A percentile compares a stretch with the other conserved stretches of the same genome.
Conservation (phyloP, 2,888 invertebrate species). For the Gortyna flavago region DNA sequence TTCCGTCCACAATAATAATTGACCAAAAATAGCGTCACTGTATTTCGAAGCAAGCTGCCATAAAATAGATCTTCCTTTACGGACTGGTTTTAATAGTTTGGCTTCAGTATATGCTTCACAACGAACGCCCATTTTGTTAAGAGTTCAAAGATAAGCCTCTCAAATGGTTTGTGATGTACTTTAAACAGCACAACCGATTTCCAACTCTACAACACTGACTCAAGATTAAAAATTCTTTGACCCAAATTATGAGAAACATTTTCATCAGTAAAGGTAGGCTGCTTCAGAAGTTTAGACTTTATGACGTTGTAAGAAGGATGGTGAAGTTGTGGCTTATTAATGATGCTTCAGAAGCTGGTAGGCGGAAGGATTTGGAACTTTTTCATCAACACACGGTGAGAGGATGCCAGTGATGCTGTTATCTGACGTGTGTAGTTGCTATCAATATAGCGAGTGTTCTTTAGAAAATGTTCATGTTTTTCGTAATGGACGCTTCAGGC, state of each 20-base stretch:
- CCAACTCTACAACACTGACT: neutral
- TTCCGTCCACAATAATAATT: conserved; percentile 4
- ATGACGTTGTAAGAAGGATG: conserved; percentile 4
- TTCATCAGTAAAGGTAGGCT: conserved; percentile 27
- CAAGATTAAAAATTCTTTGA: conserved; percentile 35
- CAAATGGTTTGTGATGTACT: conserved; percentile 42
- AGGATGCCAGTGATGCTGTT: conserved; percentile 47
- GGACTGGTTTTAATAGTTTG: conserved; percentile 59
- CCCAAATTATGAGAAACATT: conserved; percentile 10
- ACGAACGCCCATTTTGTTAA: conserved; percentile 65
- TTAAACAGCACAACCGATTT: conserved; percentile 16
- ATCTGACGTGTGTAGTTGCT: conserved; percentile 52
- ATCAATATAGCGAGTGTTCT: conserved; percentile 31
- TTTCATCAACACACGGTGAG: conserved; percentile 55
- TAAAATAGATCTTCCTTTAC: conserved; percentile 41
- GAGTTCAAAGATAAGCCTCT: conserved; percentile 65
- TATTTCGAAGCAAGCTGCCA: conserved; percentile 27
- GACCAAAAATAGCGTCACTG: conserved; percentile 23
- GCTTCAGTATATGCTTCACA: conserved; percentile 43
- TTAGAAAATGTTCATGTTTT: neutral
- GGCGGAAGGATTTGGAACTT: conserved; percentile 66
- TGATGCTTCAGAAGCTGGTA: conserved; percentile 24
- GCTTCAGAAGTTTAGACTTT: conserved; percentile 32
- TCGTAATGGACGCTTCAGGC: neutral
- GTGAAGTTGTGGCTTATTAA: conserved; percentile 1